These are phyloP conservation scores for Spatulosminthurus flaviceps DNA, from an alignment of 2,888 invertebrate species.

Conservation along the genomic window DNA sequence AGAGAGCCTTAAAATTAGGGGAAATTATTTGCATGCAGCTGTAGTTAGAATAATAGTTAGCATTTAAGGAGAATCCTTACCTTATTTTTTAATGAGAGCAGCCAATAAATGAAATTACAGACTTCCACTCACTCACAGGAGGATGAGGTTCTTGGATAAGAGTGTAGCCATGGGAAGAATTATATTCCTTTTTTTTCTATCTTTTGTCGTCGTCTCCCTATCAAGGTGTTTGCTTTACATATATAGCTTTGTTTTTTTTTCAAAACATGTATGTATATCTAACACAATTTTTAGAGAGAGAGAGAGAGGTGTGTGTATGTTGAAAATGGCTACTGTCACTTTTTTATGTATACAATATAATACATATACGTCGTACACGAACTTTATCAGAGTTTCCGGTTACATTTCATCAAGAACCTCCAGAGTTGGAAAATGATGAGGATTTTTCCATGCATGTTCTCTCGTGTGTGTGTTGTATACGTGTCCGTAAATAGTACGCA, in stretches of 20 bases:
- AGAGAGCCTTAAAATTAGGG: not conserved
- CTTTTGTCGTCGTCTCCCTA: no score
- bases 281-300: no score
- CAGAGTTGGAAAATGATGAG: conserved; percentile 26
- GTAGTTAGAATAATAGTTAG: conserved; percentile 19
- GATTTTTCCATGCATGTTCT: not conserved
- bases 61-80: conserved; percentile 34
- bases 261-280: no score
- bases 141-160: not conserved
- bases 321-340: no score
- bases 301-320: no score
- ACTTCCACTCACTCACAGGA: conserved; percentile 10
- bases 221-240: no score
- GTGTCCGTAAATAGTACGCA: not conserved
- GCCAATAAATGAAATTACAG: conserved; percentile 19
- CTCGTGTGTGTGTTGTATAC: not conserved
- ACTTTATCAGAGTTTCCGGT: conserved; percentile 30
- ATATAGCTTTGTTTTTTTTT: no score
- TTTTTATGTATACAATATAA: no score
- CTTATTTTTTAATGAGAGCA: conserved; percentile 37
- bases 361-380: conserved; percentile 21
- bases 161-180: conserved; percentile 14
- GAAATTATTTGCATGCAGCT: conserved; percentile 32
- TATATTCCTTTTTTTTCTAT: conserved; percentile 18
- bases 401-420: conserved; percentile 25